Evolutionary conservation across 2,888 invertebrate genomes (phyloP), one percentile per base, ranked within the genome.

Genomic region (Erebia epiphron): DNA sequence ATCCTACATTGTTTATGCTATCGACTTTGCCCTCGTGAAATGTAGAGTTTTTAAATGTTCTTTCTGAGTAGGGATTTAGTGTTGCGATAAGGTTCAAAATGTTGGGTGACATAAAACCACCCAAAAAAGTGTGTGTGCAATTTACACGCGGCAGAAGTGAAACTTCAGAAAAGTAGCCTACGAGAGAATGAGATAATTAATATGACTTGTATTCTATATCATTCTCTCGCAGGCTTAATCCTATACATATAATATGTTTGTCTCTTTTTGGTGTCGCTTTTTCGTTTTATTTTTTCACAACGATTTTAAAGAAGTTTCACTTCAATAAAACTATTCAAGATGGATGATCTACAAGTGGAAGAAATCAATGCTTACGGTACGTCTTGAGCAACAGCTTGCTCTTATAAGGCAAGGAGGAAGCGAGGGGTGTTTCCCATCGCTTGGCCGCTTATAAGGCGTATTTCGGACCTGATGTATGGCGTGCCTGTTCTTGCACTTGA

Each of bases 361-460:
- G 52, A 67, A 57, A 66, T 70, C 61, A 57, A 65, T 67, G 61
- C 56, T 46, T 26, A 64, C 67, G 58, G 52, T 64, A 57, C 41
- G 11, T 10, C 43, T 70, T 35, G 49, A 62, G 61, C 61, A 67
- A 70, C 64, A 72, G 64, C 50, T 41, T 60, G 65, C 80, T 81
- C 90, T 80, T 90, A 89, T 89, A 92, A 83, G 91, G 92, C 84
- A 81, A 86, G 84, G 83, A 87, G 89, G 90, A 89, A 91, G 83
- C 83, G 78, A 78, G 75, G 77, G 84, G 81, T 81, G 79, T 86
- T 90, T 93, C 92, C 91, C 92, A 92, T 90, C 87, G 84, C 81
- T 79, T 78, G 83, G 79, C 81, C 81, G 86, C 86, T 86, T 90
- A 84, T 84, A 78, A 84, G 79, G 82, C 82, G 86, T 85, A 87